Evolutionary conservation across 2,888 invertebrate species (phyloP), one percentile per base, ranked within the genome.

Genomic region (Graphium colonna): DNA sequence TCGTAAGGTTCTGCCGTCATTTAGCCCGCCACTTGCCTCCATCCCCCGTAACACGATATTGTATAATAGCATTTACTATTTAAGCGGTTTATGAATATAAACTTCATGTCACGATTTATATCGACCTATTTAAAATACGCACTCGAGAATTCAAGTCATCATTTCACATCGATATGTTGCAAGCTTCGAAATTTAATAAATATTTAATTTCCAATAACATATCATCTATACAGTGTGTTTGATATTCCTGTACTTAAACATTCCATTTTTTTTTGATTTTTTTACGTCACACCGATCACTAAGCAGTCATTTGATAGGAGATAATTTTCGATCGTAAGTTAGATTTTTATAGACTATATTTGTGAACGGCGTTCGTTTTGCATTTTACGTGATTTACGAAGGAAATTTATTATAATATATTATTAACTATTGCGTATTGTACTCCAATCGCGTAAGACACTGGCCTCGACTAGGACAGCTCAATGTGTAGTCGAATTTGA

Each of bases 171-270:
- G 36, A 58, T 21, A 21, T 73, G 63, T 70, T 70, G 60, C 77
- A 84, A 82, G 77, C 72, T 71, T 82, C 76, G 13, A 85, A 86
- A 84, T 83, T 77, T 71, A 77, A 12, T 12, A 12, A 36, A 36
- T 36, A 10, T 70, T 73, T 64, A 68, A 63, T 55, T 53, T 69
- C 48, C 57, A 55, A 63, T 60, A 13, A 46, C 52, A 39, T 36
- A 1, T 59, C 61, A 55, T 50, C 8, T 40, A 46, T 61, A 77
- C 75, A 72, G 71, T 73, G 76, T 64, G 84, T 83, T 83, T 85
- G 65, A 72, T 82, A 85, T 82, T 85, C 79, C 80, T 70, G 86
- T 88, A 87, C 84, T 86, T 87, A 84, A 82, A 85, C 87, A 88
- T 87, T 88, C 87, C 88, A 87, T 73, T 76, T 77, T 75, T 76